Conservation (phyloP, 2,113 vertebrate genomes). For the Nothobranchius kuhntae region DNA sequence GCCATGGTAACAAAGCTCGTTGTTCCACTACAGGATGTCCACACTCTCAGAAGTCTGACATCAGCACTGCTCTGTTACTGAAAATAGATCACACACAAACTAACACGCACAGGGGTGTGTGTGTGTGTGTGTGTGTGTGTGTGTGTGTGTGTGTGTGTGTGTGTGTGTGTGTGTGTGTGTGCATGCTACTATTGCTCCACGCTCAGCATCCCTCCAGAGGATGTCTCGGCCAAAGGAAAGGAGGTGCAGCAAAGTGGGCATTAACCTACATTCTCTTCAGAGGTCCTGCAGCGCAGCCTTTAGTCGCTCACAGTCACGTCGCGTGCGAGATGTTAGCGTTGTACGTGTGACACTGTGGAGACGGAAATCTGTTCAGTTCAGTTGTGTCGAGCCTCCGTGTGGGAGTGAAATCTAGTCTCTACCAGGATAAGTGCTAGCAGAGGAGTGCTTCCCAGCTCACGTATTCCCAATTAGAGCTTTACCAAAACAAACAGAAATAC, state of each 20-base stretch:
- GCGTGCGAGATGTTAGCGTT: constrained; percentile 2
- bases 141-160: too few relatives aligned
- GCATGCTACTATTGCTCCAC: constrained; percentile 1
- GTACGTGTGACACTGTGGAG: constrained; percentile 20
- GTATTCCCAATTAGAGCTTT: neutral
- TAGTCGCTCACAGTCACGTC: constrained; percentile 8
- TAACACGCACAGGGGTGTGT: neutral
- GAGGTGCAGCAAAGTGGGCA: constrained; percentile 63
- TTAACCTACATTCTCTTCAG: constrained; percentile 70
- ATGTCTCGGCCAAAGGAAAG: constrained; percentile 32
- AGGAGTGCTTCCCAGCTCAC: neutral
- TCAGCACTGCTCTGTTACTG: constrained; percentile 31
- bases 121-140: too few relatives aligned
- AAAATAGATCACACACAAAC: constrained; percentile 54
- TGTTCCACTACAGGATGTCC: constrained; percentile 45
- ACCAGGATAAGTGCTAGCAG: constrained; percentile 1
- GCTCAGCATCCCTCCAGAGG: constrained; percentile 14
- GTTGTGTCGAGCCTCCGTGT: neutral
- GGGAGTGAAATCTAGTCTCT: neutral
- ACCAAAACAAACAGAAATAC: too few relatives aligned
- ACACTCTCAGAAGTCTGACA: constrained; percentile 45
- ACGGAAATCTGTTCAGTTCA: constrained; percentile 11
- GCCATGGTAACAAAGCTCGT: constrained; percentile 61
- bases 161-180: too few relatives aligned
- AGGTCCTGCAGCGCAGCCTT: constrained; percentile 49